phyloP scores from a whole-genome alignment of 2,797 vertebrate genomes.

The Diplodus puntazzo region DNA sequence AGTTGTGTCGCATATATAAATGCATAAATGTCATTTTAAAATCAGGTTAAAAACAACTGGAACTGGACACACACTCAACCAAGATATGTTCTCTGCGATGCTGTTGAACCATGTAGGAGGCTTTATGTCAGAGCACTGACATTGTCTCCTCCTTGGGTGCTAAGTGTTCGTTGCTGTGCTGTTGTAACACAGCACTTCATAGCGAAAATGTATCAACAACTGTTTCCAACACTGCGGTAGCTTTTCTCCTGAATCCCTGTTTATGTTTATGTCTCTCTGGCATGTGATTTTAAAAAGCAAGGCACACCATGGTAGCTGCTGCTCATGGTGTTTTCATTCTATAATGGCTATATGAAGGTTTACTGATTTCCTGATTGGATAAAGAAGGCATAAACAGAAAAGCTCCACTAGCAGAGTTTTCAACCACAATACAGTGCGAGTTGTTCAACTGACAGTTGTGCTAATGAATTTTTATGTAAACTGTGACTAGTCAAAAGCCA shows the following conservation, averaged over 20 bases:
- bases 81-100: background rate
- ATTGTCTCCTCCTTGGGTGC: background rate
- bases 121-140: background rate
- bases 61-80: background rate
- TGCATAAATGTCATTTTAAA: background rate
- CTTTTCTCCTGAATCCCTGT: background rate
- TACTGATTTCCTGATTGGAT: background rate
- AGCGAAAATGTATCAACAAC: background rate
- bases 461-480: background rate
- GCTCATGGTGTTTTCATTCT: background rate
- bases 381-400: background rate
- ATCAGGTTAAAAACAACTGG: background rate
- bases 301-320: background rate
- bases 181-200: background rate
- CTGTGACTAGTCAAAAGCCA: background rate
- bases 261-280: background rate
- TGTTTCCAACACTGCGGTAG: background rate
- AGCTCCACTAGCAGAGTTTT: background rate
- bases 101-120: constrained; percentile 17
- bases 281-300: background rate
- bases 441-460: background rate
- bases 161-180: background rate
- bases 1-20: too few species aligned
- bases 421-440: background rate
- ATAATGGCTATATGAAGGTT: background rate